Evolutionary conservation across 2,888 invertebrate species (phyloP).

Genomic region (Leptinotarsa rubiginosa): DNA sequence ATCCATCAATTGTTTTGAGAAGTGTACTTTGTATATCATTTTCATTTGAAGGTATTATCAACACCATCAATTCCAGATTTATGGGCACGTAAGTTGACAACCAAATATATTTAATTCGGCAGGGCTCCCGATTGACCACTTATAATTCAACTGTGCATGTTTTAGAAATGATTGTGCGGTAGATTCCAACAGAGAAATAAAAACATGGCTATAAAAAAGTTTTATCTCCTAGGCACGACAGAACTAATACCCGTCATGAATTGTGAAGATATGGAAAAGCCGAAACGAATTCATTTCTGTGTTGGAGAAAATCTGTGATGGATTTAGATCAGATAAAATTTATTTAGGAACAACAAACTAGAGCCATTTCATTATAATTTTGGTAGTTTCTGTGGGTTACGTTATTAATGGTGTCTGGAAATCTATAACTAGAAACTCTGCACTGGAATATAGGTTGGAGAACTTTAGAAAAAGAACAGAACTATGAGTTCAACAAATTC

Average conservation of each 20-base stretch:
- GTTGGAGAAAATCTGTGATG: background rate
- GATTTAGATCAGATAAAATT: background rate
- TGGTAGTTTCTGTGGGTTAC: background rate
- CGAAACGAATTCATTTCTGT: slow-evolving; percentile 1
- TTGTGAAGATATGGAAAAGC: slow-evolving; percentile 20
- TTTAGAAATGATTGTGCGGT: slow-evolving; percentile 8
- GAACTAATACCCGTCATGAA: background rate
- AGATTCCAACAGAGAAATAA: background rate
- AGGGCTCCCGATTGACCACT: background rate
- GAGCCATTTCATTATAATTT: background rate
- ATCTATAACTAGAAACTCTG: background rate
- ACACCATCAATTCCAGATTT: background rate
- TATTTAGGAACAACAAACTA: background rate
- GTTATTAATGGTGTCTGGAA: background rate
- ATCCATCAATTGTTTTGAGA: too few species aligned
- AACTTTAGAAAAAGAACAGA: too few species aligned
- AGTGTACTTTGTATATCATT: too few species aligned
- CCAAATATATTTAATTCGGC: background rate
- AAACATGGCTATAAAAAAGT: slow-evolving; percentile 18
- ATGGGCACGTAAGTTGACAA: slow-evolving; percentile 17
- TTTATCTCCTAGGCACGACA: background rate
- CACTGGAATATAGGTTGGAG: too few species aligned
- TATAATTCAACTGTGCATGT: background rate
- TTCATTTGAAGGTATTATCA: background rate
- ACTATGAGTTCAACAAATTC: too few species aligned